Percentiles rank a stretch among this genome's conserved stretches.
phyloP scores from a whole-genome alignment of 2,797 vertebrate species.

The Esox lucius region DNA sequence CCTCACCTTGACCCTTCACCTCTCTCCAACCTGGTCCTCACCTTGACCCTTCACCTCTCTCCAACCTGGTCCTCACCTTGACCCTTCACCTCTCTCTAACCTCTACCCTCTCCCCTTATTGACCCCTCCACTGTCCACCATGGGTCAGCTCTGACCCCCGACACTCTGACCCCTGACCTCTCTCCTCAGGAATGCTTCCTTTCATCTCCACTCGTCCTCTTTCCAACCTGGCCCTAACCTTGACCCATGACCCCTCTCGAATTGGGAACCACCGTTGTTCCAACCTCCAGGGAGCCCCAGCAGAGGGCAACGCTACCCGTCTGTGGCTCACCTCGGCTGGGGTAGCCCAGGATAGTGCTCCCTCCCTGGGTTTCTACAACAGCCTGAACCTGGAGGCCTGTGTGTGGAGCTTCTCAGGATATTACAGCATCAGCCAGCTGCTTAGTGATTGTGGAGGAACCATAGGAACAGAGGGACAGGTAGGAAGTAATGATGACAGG shows the following conservation, averaged over 20 bases:
- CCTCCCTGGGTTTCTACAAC: constrained; percentile 76
- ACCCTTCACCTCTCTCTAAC: not conserved
- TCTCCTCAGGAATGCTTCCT: constrained; percentile 78
- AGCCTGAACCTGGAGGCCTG: constrained; percentile 84
- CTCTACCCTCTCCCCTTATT: not conserved
- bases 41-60: not conserved
- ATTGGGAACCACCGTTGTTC: constrained; percentile 84
- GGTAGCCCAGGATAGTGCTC: constrained; percentile 65
- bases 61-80: constrained; percentile 62
- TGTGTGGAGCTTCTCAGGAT: constrained; percentile 82
- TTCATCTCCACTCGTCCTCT: constrained; percentile 82
- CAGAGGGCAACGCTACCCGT: not conserved
- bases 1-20: constrained; percentile 65
- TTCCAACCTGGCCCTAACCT: constrained; percentile 84
- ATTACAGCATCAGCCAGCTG: constrained; percentile 85
- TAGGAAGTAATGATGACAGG: not conserved
- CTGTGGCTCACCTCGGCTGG: not conserved
- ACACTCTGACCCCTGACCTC: constrained; percentile 65
- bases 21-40: constrained; percentile 62
- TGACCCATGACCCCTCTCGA: constrained; percentile 82
- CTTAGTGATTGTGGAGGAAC: constrained; percentile 82
- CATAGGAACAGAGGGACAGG: constrained; percentile 59
- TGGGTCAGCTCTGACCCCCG: no score
- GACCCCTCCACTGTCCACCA: constrained; percentile 72
- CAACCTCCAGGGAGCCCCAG: constrained; percentile 74